Percentiles rank a stretch among this genome's conserved stretches.
These are phyloP conservation scores for Drosophila orena DNA, from an alignment of 1,140 invertebrate genomes.

Conservation along the genomic window DNA sequence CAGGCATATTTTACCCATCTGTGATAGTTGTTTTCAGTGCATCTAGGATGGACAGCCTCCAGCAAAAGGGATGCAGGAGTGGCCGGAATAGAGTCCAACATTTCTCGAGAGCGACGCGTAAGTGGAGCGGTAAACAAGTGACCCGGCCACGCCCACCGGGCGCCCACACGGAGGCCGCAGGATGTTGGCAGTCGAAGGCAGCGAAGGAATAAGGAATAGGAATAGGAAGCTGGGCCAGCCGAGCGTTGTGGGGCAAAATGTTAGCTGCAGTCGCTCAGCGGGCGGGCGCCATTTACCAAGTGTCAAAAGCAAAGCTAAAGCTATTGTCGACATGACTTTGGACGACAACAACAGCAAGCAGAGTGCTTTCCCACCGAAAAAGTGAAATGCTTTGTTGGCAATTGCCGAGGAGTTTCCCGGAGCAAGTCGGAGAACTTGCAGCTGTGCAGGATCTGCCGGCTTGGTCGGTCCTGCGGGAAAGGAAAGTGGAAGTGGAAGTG, in stretches of 20 bases:
- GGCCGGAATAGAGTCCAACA: slow-evolving; percentile 56
- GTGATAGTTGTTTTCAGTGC: not conserved
- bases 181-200: slow-evolving; percentile 17
- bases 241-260: slow-evolving; percentile 38
- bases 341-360: slow-evolving; percentile 66
- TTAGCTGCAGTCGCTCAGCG: slow-evolving; percentile 72
- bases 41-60: not conserved
- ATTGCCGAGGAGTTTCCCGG: slow-evolving; percentile 74
- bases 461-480: not conserved
- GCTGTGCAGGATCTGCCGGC: slow-evolving; percentile 18
- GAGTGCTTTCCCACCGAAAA: slow-evolving; percentile 47
- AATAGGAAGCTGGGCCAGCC: slow-evolving; percentile 2
- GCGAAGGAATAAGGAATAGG: not conserved
- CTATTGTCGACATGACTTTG: slow-evolving; percentile 84
- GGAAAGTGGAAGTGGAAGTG: slow-evolving; percentile 13
- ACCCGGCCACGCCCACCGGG: slow-evolving; percentile 45
- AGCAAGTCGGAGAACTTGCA: slow-evolving; percentile 40
- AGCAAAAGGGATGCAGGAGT: not conserved
- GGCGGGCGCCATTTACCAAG: slow-evolving; percentile 84
- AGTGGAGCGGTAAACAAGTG: slow-evolving; percentile 79
- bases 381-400: slow-evolving; percentile 80
- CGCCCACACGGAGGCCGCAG: slow-evolving; percentile 15
- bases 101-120: slow-evolving; percentile 63
- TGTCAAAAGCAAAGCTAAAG: slow-evolving; percentile 84
- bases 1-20: not conserved